Evolutionary conservation across 2,888 invertebrate species (phyloP), one percentile per base, ranked within the genome.

Genomic region (Diaprepes abbreviatus): DNA sequence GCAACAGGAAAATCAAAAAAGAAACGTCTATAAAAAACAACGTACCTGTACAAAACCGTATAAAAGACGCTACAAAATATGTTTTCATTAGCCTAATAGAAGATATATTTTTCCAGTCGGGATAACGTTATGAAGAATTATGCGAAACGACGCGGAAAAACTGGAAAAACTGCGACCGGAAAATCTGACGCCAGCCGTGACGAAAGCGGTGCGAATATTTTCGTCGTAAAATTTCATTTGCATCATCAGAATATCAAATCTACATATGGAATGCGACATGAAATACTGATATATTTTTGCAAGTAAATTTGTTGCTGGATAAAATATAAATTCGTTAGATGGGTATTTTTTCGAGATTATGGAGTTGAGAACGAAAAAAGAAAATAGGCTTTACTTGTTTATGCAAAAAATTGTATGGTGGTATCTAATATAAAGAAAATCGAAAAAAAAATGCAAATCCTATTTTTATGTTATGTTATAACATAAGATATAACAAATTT

Each of bases 31-130:
- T n/a, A n/a, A n/a, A n/a, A n/a, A n/a, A n/a, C n/a, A n/a, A n/a
- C 24, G 5, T 50, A 50, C 28, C 28, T 28, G 24, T 28, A 50
- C 21, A 52, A 66, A 59, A 59, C 40, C n/a, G n/a, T 12, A 35
- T 54, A 57, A 59, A 36, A 59, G 60, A 38, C 19, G 59, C 54
- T 58, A 64, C 64, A 54, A 68, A 73, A 73, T 71, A 64, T 65
- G 67, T 73, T 71, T 71, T 71, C 68, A 73, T 73, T 73, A 71
- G 43, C 17, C 50, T 71, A 73, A 73, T 69, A 71, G 55, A 58
- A 66, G 36, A 63, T 73, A 65, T 68, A 71, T 73, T 63, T 71
- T 64, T 55, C 55, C 43, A 64, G 55, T 36, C 36, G 19, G 45
- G 16, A 55, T 50, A 57, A 16, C 58, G n/a, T 58, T 58, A 66